These are phyloP conservation scores for Liasis olivaceus DNA, from an alignment of 2,797 vertebrate species.

Conservation along the genomic window DNA sequence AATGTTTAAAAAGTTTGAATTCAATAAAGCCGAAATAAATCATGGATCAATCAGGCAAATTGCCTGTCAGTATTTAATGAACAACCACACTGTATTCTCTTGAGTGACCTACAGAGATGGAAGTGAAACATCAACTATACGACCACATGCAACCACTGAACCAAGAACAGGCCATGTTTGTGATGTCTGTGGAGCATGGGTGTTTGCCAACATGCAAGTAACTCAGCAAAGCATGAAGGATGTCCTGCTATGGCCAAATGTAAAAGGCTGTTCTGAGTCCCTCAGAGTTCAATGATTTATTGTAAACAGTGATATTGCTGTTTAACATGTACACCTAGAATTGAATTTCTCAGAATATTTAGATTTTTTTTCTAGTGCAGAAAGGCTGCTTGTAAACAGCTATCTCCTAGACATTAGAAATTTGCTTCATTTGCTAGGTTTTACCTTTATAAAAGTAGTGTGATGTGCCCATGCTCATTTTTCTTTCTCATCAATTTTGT, in stretches of 20 bases:
- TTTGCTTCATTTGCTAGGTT: not conserved
- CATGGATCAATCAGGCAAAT: not conserved
- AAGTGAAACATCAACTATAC: not conserved
- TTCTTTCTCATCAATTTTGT: constrained; percentile 9
- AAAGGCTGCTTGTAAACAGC: not conserved
- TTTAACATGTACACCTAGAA: not conserved
- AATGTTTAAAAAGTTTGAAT: not conserved
- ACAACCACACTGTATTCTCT: not conserved
- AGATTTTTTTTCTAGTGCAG: not conserved
- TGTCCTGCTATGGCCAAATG: not conserved
- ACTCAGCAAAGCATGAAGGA: not conserved
- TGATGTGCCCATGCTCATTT: not conserved
- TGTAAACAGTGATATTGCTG: not conserved
- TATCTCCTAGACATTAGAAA: not conserved
- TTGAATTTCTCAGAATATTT: not conserved
- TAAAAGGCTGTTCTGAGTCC: not conserved
- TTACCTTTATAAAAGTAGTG: not conserved
- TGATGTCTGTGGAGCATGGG: not conserved
- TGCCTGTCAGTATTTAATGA: not conserved
- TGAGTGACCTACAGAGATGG: not conserved
- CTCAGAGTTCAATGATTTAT: not conserved
- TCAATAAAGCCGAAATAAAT: not conserved
- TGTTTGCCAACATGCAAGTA: not conserved
- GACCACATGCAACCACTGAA: not conserved
- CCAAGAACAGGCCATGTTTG: not conserved